These are phyloP conservation scores for Chrysocyon brachyurus DNA, from an alignment of 2,797 vertebrate genomes.

Conservation along the genomic window DNA sequence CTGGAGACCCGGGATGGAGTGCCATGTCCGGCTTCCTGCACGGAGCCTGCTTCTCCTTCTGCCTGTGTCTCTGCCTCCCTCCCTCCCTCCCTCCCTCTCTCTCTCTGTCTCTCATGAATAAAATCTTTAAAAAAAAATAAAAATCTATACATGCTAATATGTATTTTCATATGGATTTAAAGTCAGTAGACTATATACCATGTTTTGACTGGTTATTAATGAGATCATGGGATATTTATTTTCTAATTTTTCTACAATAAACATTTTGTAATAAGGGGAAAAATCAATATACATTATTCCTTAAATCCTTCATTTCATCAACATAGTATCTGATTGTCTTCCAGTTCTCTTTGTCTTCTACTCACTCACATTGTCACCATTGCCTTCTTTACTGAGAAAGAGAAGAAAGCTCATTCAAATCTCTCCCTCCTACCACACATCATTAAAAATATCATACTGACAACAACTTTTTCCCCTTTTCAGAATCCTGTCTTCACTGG, in stretches of 20 bases:
- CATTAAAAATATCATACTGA: not conserved
- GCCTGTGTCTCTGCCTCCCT: too few species aligned
- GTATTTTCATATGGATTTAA: not conserved
- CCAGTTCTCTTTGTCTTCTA: not conserved
- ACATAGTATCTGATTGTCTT: not conserved
- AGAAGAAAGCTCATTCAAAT: not conserved
- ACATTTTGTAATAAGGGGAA: not conserved
- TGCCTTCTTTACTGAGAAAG: not conserved
- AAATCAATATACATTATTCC: not conserved
- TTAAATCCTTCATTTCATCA: constrained; percentile 19
- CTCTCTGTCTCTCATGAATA: too few species aligned
- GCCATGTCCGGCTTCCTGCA: too few species aligned
- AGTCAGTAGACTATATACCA: not conserved
- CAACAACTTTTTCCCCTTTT: not conserved
- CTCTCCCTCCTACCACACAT: not conserved
- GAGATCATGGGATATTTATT: not conserved
- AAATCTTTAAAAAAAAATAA: too few species aligned
- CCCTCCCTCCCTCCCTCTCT: too few species aligned
- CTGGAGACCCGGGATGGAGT: too few species aligned
- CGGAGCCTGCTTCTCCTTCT: too few species aligned
- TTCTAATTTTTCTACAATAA: constrained; percentile 17
- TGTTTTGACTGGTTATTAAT: not conserved
- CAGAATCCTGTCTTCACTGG: not conserved
- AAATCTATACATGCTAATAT: not conserved
- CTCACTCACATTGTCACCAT: not conserved